A percentile compares a stretch with the other conserved stretches of the same genome.
Evolutionary conservation across 2,797 vertebrate genomes (phyloP).

Genomic region (Hoplostethus atlanticus): DNA sequence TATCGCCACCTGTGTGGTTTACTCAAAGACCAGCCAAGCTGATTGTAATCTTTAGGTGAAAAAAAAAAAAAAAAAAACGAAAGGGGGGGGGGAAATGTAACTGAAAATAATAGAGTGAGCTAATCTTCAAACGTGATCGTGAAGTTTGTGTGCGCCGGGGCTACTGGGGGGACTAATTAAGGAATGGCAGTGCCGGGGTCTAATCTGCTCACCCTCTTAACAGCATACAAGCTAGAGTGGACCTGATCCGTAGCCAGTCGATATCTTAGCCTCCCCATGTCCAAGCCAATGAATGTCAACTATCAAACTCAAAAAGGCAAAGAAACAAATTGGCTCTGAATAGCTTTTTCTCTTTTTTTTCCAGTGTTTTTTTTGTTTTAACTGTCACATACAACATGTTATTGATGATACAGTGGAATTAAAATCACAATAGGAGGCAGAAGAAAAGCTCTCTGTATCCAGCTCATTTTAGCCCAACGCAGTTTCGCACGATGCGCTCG

Average conservation of each 20-base stretch:
- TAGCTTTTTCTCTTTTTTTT: neutral
- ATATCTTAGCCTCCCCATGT: constrained; percentile 56
- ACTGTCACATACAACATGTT: neutral
- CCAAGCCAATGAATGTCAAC: constrained; percentile 49
- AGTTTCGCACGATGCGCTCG: neutral
- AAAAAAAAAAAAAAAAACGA: constrained; percentile 58
- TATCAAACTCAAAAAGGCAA: constrained; percentile 25
- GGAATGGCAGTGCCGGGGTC: constrained; percentile 52
- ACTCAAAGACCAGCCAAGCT: constrained; percentile 70
- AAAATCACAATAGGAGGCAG: too few species aligned
- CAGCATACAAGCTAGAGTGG: constrained; percentile 64
- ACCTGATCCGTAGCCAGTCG: constrained; percentile 69
- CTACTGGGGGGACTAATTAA: constrained; percentile 80
- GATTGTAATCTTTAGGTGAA: constrained; percentile 77
- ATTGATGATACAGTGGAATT: neutral
- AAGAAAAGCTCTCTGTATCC: too few species aligned
- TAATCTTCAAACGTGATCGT: constrained; percentile 71
- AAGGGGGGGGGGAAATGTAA: constrained; percentile 57
- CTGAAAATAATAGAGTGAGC: constrained; percentile 70
- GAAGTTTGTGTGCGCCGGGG: constrained; percentile 59
- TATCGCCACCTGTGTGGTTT: constrained; percentile 75
- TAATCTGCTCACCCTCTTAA: constrained; percentile 69
- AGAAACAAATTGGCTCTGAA: neutral
- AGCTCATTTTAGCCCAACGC: too few species aligned
- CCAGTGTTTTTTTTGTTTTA: neutral